phyloP scores from a whole-genome alignment of 2,797 vertebrate genomes.

The Triplophysa yarkandensis region DNA sequence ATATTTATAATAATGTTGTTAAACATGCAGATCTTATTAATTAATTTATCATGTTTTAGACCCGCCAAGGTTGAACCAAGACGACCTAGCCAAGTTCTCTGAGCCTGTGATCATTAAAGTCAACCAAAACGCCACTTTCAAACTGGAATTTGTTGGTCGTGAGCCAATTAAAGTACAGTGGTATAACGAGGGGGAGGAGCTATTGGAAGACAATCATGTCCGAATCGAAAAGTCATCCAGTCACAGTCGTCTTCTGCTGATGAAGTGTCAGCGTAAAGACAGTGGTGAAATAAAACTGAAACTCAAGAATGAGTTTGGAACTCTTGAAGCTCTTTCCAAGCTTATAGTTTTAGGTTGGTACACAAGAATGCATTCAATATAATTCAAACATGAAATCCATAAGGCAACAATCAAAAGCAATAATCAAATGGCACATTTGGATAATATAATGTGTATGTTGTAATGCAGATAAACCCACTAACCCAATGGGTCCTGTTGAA shows the following conservation, averaged over 20 bases:
- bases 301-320: slow-evolving; percentile 84
- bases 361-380: background rate
- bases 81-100: slow-evolving; percentile 75
- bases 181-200: slow-evolving; percentile 81
- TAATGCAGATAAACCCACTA: slow-evolving; percentile 82
- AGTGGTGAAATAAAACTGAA: slow-evolving; percentile 84
- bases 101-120: slow-evolving; percentile 80
- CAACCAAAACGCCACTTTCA: slow-evolving; percentile 78
- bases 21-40: background rate
- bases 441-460: slow-evolving; percentile 6
- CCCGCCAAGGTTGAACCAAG: slow-evolving; percentile 79
- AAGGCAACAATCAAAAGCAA: too few species aligned
- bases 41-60: slow-evolving; percentile 69
- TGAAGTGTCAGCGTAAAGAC: slow-evolving; percentile 77
- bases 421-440: too few species aligned
- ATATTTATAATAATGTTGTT: background rate
- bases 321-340: slow-evolving; percentile 74
- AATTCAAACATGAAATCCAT: too few species aligned
- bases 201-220: slow-evolving; percentile 68
- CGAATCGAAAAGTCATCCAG: slow-evolving; percentile 75
- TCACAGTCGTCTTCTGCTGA: slow-evolving; percentile 75
- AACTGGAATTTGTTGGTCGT: slow-evolving; percentile 78
- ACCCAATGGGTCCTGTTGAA: slow-evolving; percentile 82
- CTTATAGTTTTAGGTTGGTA: slow-evolving; percentile 80
- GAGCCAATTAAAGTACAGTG: slow-evolving; percentile 82